Evolutionary conservation across 2,797 vertebrate species (phyloP).

Genomic region (Macropus fuliginosus): DNA sequence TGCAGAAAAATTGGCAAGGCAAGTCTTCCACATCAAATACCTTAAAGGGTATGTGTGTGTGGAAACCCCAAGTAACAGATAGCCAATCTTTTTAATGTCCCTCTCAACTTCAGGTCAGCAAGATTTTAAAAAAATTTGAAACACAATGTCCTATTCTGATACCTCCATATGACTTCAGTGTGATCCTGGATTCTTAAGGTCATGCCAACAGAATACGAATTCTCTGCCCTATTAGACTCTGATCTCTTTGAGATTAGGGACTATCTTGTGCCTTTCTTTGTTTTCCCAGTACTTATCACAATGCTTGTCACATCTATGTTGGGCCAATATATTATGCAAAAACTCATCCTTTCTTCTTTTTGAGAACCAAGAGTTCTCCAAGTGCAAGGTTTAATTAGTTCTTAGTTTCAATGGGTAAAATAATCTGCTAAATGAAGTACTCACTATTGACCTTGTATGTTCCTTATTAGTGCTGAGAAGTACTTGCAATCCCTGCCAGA

Average conservation of each 20-base stretch:
- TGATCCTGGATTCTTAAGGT: neutral
- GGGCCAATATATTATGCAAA: neutral
- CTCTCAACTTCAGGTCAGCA: neutral
- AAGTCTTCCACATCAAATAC: neutral
- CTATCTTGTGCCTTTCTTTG: neutral
- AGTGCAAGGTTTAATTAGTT: constrained; percentile 6
- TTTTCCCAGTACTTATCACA: neutral
- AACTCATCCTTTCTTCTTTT: neutral
- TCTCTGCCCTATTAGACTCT: neutral
- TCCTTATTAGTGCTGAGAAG: neutral
- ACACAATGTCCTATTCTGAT: neutral
- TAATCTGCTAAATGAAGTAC: neutral
- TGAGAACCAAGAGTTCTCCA: neutral
- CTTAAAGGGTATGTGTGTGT: neutral
- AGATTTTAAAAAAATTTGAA: neutral
- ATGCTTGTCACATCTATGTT: neutral
- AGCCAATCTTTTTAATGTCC: neutral
- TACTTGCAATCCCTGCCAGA: neutral
- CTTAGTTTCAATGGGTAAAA: constrained; percentile 16
- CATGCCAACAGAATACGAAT: neutral
- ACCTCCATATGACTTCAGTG: neutral
- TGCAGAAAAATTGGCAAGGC: neutral
- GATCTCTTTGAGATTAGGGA: neutral
- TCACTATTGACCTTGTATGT: neutral
- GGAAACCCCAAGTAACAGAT: neutral